Percentiles rank a stretch among this genome's conserved stretches.
Conservation (phyloP, 2,113 vertebrate genomes). For the Myrmecobius fasciatus region DNA sequence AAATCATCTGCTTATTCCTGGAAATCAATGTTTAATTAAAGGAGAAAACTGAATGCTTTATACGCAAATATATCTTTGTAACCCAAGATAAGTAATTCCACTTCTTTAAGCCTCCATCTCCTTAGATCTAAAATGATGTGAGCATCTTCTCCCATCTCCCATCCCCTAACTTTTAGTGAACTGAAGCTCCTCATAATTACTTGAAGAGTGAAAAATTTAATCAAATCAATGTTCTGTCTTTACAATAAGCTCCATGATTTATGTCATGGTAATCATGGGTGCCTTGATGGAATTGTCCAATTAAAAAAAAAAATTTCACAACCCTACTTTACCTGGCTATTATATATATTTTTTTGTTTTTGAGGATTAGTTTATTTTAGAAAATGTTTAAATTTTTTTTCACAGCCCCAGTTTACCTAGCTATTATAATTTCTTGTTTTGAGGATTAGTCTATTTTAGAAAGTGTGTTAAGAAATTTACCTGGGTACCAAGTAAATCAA, state of each 20-base stretch:
- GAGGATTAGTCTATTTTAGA: slow-evolving; percentile 55
- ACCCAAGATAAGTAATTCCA: neutral
- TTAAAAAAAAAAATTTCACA: neutral
- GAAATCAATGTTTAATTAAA: slow-evolving; percentile 91
- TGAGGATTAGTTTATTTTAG: too few species aligned
- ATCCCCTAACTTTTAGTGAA: neutral
- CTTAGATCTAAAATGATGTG: neutral
- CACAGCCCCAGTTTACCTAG: slow-evolving; percentile 29
- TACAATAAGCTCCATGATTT: neutral
- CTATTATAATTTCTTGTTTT: slow-evolving; percentile 66
- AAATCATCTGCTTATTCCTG: slow-evolving; percentile 92
- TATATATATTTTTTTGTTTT: too few species aligned
- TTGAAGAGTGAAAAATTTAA: slow-evolving; percentile 34
- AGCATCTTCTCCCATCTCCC: neutral
- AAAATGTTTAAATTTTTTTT: too few species aligned
- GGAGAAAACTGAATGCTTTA: slow-evolving; percentile 68
- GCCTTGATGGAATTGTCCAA: neutral
- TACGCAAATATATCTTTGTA: neutral
- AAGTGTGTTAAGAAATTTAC: slow-evolving; percentile 75
- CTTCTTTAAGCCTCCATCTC: neutral
- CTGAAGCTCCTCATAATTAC: neutral
- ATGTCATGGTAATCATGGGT: neutral
- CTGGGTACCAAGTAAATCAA: slow-evolving; percentile 69
- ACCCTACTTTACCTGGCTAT: neutral
- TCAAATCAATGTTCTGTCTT: neutral